Base-by-base conservation (phyloP, 2,113 vertebrate species). In the Emydura subglobosa region DNA sequence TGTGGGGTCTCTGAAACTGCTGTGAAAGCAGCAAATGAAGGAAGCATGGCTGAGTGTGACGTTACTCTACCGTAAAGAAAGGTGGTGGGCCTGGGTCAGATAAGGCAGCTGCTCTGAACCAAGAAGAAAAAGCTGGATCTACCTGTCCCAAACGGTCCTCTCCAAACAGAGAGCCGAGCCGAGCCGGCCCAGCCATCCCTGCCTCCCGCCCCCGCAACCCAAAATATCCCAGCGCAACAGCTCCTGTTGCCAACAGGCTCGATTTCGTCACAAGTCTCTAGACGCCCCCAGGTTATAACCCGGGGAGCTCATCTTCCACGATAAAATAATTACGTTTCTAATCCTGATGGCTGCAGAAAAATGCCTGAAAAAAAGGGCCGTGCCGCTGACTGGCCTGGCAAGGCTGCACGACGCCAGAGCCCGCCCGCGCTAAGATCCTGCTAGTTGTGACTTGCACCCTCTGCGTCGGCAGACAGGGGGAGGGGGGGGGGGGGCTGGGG, bases 271-370 rank as follows among this genome's bases (percentile, higher is more conserved):
- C 59, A n/a, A 17, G 7, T n/a, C 34, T 14, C 65, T 68, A 34
- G 16, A 17, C 16, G 7, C 17, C 16, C 34, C 34, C 14, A 68
- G 34, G n/a, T 5, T 72, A 72, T 39, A 39, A 21, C 9, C n/a
- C 17, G 11, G 19, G 59, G n/a, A 72, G 9, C n/a, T 10, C n/a
- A n/a, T 39, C 34, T 39, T n/a, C 19, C 61, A n/a, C 4, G 7
- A 11, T 2, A 21, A n/a, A 68, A 7, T 17, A 7, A 68, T 0
- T 7, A 14, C 6, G 31, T 21, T 8, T 19, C 61, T n/a, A n/a
- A n/a, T 8, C 61, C 34, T 6, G 5, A 6, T 19, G 34, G 65
- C n/a, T 22, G 65, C 65, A 72, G 65, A 72, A n/a, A 22, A 4
- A 22, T 4, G 65, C 9, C 4, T 39, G 65, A 22, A 53, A 13